These are phyloP conservation scores for Coluber constrictor DNA, from an alignment of 2,797 vertebrate genomes.

Conservation along the genomic window DNA sequence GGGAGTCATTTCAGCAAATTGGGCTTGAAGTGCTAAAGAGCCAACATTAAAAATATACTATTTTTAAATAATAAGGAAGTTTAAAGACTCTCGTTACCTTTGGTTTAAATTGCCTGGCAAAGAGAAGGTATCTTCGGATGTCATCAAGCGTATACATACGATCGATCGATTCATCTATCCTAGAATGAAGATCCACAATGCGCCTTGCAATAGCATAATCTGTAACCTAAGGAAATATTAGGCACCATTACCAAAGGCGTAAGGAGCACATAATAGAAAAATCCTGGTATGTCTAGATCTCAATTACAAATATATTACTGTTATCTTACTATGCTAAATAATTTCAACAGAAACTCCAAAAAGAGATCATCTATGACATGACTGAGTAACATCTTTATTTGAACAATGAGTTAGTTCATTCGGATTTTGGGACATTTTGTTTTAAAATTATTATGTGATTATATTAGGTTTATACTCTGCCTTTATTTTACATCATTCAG, in stretches of 20 bases:
- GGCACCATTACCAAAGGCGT: background rate
- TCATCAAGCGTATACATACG: slow-evolving; percentile 92
- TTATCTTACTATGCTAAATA: background rate
- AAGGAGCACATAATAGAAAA: background rate
- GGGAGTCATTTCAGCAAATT: background rate
- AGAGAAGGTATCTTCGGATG: slow-evolving; percentile 93
- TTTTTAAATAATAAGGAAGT: background rate
- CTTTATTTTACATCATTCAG: background rate
- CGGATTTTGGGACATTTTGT: background rate
- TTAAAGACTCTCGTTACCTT: slow-evolving; percentile 76
- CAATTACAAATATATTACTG: background rate
- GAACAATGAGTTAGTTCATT: background rate
- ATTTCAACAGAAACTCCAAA: background rate
- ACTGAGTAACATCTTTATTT: background rate
- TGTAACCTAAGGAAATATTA: slow-evolving; percentile 77
- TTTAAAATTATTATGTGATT: background rate
- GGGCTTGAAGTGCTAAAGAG: background rate
- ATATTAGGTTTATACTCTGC: background rate
- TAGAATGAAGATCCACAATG: slow-evolving; percentile 94
- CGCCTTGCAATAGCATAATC: slow-evolving; percentile 97
- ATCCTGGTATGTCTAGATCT: background rate
- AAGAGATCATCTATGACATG: background rate
- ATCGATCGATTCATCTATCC: slow-evolving; percentile 89
- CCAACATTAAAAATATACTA: background rate
- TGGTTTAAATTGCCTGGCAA: slow-evolving; percentile 96